Base-by-base conservation (phyloP, 2,797 vertebrate species). In the Crax fasciolata region DNA sequence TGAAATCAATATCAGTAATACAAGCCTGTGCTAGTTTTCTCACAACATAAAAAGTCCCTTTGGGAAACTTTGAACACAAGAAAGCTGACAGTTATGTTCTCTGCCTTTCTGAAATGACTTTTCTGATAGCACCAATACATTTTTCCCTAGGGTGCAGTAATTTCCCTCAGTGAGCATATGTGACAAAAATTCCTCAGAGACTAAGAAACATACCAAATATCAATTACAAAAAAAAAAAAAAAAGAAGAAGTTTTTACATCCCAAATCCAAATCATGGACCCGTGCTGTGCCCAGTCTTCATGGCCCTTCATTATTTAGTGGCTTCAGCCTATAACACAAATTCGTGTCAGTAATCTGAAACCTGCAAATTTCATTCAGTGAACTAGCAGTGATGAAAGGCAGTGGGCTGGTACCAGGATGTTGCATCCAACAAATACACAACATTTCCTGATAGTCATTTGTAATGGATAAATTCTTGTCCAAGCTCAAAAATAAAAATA, bases 1-100 rank as follows among this genome's bases (percentile, higher is more conserved):
- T 78, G 85, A 94, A 89, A 89, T 93, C 76, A 81, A 86, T 87
- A 89, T 7, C 54, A 46, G 57, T 61, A 87, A 43, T 7, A 67
- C 55, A 89, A 89, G 63, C 19, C 55, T 76, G 63, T 84, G 51
- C 57, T 78, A 86, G 21, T 71, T 94, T 84, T 94, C 46, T 92
- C 52, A 90, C 24, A 85, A 87, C 71, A 91, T 72, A 89, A 91
- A 66, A 92, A 58, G 27, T 57, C 51, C 54, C 54, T 72, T 78
- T 66, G 82, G 79, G 83, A 90, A 93, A 81, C 27, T 48, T 57
- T 73, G 66, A 51, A 28, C 62, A 62, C 4, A 1, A 32, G 54
- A 73, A 94, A 87, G 43, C 52, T 76, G 59, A 84, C 27, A 70
- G 43, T 55, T 89, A 86, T 75, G 72, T 67, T 90, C 83, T 63